Conservation (phyloP, 2,888 invertebrate genomes). For the Daptonema setosum region DNA sequence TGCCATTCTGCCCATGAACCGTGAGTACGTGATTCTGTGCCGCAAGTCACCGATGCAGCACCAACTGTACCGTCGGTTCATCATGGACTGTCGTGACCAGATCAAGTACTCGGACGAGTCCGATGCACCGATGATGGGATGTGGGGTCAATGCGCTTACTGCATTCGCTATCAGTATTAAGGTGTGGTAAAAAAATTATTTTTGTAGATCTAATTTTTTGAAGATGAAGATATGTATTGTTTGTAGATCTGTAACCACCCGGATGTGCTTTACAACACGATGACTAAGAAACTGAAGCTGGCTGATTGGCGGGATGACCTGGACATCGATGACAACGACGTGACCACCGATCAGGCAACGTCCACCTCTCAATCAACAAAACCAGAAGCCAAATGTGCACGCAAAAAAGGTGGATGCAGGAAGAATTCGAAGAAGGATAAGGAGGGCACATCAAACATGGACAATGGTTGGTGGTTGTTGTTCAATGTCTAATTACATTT, state of each 20-base stretch:
- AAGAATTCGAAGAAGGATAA: no score
- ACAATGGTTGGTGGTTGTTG: no score
- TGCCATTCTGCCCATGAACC: slow-evolving; percentile 71
- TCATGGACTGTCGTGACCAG: slow-evolving; percentile 44
- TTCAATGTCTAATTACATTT: no score
- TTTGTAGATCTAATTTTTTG: neutral
- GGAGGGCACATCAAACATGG: no score
- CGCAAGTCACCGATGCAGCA: slow-evolving; percentile 73
- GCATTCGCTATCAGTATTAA: slow-evolving; percentile 96
- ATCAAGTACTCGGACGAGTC: slow-evolving; percentile 14
- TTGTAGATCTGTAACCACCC: slow-evolving; percentile 36
- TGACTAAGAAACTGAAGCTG: slow-evolving; percentile 2
- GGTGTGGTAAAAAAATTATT: no score
- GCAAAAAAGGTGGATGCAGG: no score
- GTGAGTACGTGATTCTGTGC: slow-evolving; percentile 74
- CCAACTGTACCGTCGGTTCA: slow-evolving; percentile 70
- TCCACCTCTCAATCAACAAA: no score
- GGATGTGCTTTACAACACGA: slow-evolving; percentile 29
- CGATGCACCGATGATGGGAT: no score
- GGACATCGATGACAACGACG: slow-evolving; percentile 6
- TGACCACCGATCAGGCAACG: neutral
- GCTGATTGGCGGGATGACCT: slow-evolving; percentile 8
- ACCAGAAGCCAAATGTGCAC: no score
- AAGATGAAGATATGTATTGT: neutral
- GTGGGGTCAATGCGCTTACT: slow-evolving; percentile 61